Evolutionary conservation across 1,140 invertebrate species (phyloP).

Genomic region (Lepidurus arcticus): DNA sequence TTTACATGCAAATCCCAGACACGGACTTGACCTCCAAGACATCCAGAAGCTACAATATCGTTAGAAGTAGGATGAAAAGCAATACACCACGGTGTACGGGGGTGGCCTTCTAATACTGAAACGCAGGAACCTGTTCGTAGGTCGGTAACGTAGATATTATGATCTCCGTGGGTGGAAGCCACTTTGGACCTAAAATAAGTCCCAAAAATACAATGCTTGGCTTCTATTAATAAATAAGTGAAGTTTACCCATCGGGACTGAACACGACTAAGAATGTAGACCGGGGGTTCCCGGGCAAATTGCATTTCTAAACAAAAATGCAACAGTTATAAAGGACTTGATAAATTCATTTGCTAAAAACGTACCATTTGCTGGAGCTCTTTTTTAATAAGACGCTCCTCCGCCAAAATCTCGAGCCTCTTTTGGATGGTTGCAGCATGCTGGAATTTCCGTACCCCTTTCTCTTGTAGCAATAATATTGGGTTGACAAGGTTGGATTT

Average conservation of each 20-base stretch:
- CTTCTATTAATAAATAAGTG: constrained; percentile 21
- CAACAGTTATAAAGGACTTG: not conserved
- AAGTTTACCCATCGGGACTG: constrained; percentile 69
- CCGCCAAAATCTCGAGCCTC: constrained; percentile 27
- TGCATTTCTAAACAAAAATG: constrained; percentile 55
- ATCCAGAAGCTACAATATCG: constrained; percentile 79
- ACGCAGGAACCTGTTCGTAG: constrained; percentile 71
- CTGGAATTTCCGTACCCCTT: not conserved
- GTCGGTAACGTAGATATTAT: constrained; percentile 83
- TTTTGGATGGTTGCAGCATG: constrained; percentile 1
- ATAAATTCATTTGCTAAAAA: not conserved
- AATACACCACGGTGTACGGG: constrained; percentile 85
- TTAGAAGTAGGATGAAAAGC: constrained; percentile 81
- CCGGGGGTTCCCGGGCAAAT: constrained; percentile 63
- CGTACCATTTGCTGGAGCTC: constrained; percentile 33
- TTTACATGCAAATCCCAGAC: constrained; percentile 85
- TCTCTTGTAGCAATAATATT: not conserved
- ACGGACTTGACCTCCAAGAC: constrained; percentile 79
- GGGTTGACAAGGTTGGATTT: not conserved
- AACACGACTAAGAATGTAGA: constrained; percentile 80
- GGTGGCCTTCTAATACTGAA: constrained; percentile 71
- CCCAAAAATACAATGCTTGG: constrained; percentile 30
- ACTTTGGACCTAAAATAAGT: constrained; percentile 60
- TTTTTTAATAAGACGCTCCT: constrained; percentile 30
- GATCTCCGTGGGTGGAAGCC: constrained; percentile 85